Base-by-base conservation (phyloP, 1,140 invertebrate genomes). In the Lordiphosa clarofinis region DNA sequence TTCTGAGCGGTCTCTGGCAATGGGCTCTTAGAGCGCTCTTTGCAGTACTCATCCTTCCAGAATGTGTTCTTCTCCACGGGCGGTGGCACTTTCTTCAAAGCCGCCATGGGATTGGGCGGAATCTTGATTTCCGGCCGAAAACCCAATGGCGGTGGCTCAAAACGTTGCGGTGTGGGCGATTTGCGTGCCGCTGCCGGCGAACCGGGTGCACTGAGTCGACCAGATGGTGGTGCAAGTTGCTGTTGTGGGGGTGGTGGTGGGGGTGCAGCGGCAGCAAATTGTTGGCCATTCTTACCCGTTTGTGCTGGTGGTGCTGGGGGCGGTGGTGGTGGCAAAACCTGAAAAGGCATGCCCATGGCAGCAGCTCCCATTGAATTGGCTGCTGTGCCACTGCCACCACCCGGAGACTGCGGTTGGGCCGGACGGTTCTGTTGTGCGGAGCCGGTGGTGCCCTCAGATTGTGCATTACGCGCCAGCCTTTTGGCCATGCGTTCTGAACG, bases 401-500 rank as follows among this genome's bases (percentile, higher is more conserved):
- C 89, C 7, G 87, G 76, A 24, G 84, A 84, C 52, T 72, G 78
- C n/a, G 86, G 79, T 19, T 72, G 66, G 69, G 75, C 75, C 35
- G 89, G 87, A 71, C 87, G 69, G 87, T 87, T 90, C 37, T 75
- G 79, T 64, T 88, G 86, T 19, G 70, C 49, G 8, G 67, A 67
- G 1, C 87, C 87, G 63, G 79, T 87, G 61, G 92, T 72, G 62
- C 91, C 90, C 75, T 92, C 89, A 69, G 90, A 75, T 84, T 91
- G 64, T 71, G 92, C 73, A 89, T 91, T 89, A 89, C 91, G 62
- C 75, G 87, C 54, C 89, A 91, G 28, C 37, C 96, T 90, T 67
- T 95, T 91, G 9, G 95, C 94, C 95, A 98, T 97, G 65, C 96
- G 92, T 1, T 96, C 96, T 53, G 95, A 97, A 56, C 93, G 92